These are phyloP conservation scores for Emesis russula DNA, from an alignment of 2,888 invertebrate species.

Conservation along the genomic window DNA sequence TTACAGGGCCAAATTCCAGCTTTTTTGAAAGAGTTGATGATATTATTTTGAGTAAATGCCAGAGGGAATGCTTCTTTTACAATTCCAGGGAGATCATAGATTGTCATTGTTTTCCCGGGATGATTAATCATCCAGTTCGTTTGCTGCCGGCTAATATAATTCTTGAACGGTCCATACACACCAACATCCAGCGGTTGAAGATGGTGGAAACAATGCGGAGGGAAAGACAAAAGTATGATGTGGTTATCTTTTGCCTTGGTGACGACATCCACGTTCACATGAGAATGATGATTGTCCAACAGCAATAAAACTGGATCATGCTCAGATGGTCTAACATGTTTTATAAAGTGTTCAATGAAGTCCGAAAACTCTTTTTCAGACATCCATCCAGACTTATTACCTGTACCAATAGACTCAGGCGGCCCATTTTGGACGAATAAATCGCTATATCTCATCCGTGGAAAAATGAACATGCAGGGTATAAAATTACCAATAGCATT, in stretches of 20 bases:
- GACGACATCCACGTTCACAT: slow-evolving; percentile 84
- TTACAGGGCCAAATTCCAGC: neutral
- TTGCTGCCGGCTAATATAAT: neutral
- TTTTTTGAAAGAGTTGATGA: neutral
- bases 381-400: slow-evolving; percentile 90
- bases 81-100: neutral
- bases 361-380: slow-evolving; percentile 83
- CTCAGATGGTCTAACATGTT: slow-evolving; percentile 73
- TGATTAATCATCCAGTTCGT: neutral
- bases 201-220: neutral
- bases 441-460: slow-evolving; percentile 82
- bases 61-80: neutral
- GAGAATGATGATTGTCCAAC: slow-evolving; percentile 89
- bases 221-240: neutral
- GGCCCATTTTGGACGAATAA: slow-evolving; percentile 87
- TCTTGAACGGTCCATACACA: neutral
- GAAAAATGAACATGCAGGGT: slow-evolving; percentile 89
- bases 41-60: neutral
- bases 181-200: neutral
- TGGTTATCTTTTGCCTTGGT: slow-evolving; percentile 69
- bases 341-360: slow-evolving; percentile 89
- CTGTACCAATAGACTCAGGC: slow-evolving; percentile 88
- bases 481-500: slow-evolving; percentile 54
- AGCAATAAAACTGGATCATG: slow-evolving; percentile 87
- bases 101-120: neutral